Evolutionary conservation across 2,113 vertebrate species (phyloP).

Genomic region (Paralichthys olivaceus): DNA sequence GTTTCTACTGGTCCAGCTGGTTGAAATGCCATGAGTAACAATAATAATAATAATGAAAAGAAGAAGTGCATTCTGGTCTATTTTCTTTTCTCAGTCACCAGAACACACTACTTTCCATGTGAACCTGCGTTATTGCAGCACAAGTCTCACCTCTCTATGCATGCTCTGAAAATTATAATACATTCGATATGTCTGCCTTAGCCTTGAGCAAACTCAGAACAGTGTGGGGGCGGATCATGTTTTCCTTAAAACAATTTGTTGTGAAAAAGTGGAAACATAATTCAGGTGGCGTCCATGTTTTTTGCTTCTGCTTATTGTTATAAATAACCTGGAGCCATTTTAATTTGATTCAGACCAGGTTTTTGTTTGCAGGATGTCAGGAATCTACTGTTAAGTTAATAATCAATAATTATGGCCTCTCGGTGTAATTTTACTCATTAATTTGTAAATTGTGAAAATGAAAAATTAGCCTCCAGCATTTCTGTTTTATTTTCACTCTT

Average conservation of each 20-base stretch:
- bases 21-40: constrained; percentile 4
- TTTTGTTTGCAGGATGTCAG: neutral
- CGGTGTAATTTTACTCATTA: constrained; percentile 1
- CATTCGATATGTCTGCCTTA: constrained; percentile 58
- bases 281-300: constrained; percentile 25
- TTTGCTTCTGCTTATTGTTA: constrained; percentile 17
- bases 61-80: neutral
- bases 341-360: neutral
- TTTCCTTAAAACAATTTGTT: constrained; percentile 37
- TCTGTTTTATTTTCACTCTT: constrained; percentile 19
- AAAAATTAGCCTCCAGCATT: neutral
- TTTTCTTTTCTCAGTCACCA: constrained; percentile 1
- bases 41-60: constrained; percentile 2
- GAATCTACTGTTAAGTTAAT: neutral
- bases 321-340: constrained; percentile 1
- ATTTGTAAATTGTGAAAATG: neutral
- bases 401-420: constrained; percentile 15
- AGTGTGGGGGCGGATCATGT: constrained; percentile 45
- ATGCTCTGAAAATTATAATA: constrained; percentile 53
- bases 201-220: constrained; percentile 40
- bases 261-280: constrained; percentile 21
- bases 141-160: constrained; percentile 26
- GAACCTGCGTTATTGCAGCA: constrained; percentile 31
- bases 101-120: neutral
- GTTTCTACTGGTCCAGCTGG: neutral